Base-by-base conservation (phyloP, 2,888 invertebrate species). In the Diplazon laetatorius region DNA sequence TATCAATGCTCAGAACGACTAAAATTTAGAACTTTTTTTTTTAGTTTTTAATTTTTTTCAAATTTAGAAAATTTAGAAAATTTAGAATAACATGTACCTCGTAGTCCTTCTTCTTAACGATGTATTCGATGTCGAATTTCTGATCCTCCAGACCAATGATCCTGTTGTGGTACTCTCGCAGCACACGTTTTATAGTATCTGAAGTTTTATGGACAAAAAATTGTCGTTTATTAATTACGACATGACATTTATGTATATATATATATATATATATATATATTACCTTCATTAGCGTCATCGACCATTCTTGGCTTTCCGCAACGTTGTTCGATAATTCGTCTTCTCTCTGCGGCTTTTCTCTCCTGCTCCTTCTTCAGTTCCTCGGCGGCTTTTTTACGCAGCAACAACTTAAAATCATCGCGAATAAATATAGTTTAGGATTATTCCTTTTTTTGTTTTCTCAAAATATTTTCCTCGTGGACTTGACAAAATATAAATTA, bases 361-460 rank as follows among this genome's bases (percentile, higher is more conserved):
- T 99, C 98, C 93, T 99, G 99, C 93, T 99, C 99, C 92, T 98
- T 98, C 94, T 99, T 99, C 93, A 99, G 93, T 93, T 99, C 99
- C 92, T 99, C 99, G 88, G 99, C 99, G 92, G 99, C 99, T 94
- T 99, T 99, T 94, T 99, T 98, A 96, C 99, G 98, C 93, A 99
- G 95, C 94, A 99, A 94, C 94, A 98, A 95, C 98, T 99, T 91
- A 59, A 20, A 37, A 57, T 57, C 37, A 18, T 48, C 12, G 57
- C 50, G n/a, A 52, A 66, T 35, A 37, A 52, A 46, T 42, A 46
- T 44, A 50, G 22, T 42, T 12, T 50, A 16, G 18, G 50, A 60
- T 37, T n/a, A n/a, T n/a, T n/a, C n/a, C n/a, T n/a, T n/a, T n/a
- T n/a, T n/a, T n/a, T n/a, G n/a, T n/a, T n/a, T n/a, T n/a, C n/a